Evolutionary conservation across 2,113 vertebrate genomes (phyloP).

Genomic region (Cyprinodon variegatus): DNA sequence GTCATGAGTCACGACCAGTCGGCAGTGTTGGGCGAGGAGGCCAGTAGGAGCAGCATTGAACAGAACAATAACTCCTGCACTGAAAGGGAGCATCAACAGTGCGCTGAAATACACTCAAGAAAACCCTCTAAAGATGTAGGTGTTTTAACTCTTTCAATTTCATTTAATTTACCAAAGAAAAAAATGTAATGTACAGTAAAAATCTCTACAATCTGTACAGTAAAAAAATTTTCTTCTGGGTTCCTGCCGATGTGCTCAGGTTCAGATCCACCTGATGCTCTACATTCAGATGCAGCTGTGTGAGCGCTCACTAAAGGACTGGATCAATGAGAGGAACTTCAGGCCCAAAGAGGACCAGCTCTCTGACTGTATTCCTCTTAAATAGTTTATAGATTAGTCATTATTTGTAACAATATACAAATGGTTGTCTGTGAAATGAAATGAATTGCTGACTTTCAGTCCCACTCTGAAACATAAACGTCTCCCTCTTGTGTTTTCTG

Average conservation of each 20-base stretch:
- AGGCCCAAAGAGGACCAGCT: conserved; percentile 49
- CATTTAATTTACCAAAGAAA: neutral
- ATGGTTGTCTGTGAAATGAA: neutral
- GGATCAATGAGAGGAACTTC: conserved; percentile 88
- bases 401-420: neutral
- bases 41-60: conserved; percentile 60
- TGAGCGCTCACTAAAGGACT: conserved; percentile 92
- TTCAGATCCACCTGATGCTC: conserved; percentile 90
- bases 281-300: conserved; percentile 99
- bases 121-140: conserved; percentile 66
- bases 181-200: neutral
- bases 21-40: conserved; percentile 53
- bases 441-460: neutral
- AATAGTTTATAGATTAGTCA: neutral
- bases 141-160: neutral
- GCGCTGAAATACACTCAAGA: conserved; percentile 54
- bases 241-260: conserved; percentile 72
- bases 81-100: conserved; percentile 57
- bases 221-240: neutral
- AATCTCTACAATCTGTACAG: neutral
- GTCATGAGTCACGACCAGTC: conserved; percentile 63
- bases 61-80: conserved; percentile 71
- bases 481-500: conserved; percentile 9
- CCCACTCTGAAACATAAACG: neutral
- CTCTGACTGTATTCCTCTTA: conserved; percentile 54